Base-by-base conservation (phyloP, 2,797 vertebrate species). In the Anomalospiza imberbis region DNA sequence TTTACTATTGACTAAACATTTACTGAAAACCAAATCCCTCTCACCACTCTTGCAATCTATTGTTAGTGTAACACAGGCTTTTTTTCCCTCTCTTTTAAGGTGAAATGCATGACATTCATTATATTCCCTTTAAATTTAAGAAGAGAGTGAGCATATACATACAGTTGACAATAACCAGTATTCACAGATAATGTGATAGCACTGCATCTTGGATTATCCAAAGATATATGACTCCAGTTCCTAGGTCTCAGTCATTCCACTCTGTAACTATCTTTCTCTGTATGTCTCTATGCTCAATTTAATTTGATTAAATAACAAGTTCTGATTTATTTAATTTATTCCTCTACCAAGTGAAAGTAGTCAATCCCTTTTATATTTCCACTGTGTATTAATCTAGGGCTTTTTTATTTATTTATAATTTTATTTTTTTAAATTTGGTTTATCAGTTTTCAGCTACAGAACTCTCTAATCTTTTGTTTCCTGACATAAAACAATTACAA, bases 51-150 rank as follows among this genome's bases (percentile, higher is more conserved):
- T 54, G 9, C 9, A 75, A 34, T 26, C 32, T 51, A 28, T 54
- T 81, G 13, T 44, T 47, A 38, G 15, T n/a, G 16, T 32, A 83
- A 74, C 10, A 34, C 2, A 42, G 5, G 1, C 0, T 3, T 60
- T 63, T 68, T 54, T 53, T 1, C 3, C 9, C 57, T 34, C 55
- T 65, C 76, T 29, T 29, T 57, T 72, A 36, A 47, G 17, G 6
- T 53, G 29, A 80, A 88, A 61, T 77, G 7, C 5, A 48, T 77
- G 7, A 29, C 2, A 55, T 57, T 11, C 2, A 31, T 68, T 65
- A 32, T 13, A 36, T 58, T 61, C 9, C 9, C 11, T 72, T 58
- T 50, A 60, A 54, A 74, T 66, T 55, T 63, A 51, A 7, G 45
- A 65, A 65, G 13, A 36, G 2, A 3, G 6, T 32, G 17, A 34